phyloP scores from a whole-genome alignment of 2,113 vertebrate genomes.

The Eulacestoma nigropectus region DNA sequence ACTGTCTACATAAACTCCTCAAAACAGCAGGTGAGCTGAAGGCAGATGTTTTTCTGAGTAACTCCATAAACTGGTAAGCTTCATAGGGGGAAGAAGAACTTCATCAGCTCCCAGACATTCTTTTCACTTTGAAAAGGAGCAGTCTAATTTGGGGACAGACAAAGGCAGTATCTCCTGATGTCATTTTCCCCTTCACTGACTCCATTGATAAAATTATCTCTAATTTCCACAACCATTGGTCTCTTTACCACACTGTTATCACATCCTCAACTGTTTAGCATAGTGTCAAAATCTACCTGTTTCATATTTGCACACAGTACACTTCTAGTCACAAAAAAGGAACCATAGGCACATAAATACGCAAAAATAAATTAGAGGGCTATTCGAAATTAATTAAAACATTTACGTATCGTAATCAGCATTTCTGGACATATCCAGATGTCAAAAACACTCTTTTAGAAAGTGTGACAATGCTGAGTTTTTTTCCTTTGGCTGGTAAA shows the following conservation, averaged over 20 bases:
- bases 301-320: background rate
- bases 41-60: background rate
- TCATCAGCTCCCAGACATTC: conserved; percentile 7
- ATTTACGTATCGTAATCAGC: background rate
- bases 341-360: background rate
- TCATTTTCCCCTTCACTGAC: conserved; percentile 24
- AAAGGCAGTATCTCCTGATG: background rate
- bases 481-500: background rate
- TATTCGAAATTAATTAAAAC: background rate
- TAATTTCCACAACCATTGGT: background rate
- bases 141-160: background rate
- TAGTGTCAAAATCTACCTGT: background rate
- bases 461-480: background rate
- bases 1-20: background rate
- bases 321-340: background rate
- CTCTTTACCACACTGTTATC: background rate
- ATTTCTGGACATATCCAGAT: background rate
- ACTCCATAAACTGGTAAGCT: background rate
- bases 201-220: conserved; percentile 26
- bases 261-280: background rate
- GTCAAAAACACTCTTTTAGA: background rate
- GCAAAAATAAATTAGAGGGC: background rate
- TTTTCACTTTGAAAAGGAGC: background rate
- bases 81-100: background rate
- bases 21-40: background rate